Evolutionary conservation across 2,113 vertebrate genomes (phyloP), one percentile per base, ranked within the genome.

Genomic region (Theristicus caerulescens): DNA sequence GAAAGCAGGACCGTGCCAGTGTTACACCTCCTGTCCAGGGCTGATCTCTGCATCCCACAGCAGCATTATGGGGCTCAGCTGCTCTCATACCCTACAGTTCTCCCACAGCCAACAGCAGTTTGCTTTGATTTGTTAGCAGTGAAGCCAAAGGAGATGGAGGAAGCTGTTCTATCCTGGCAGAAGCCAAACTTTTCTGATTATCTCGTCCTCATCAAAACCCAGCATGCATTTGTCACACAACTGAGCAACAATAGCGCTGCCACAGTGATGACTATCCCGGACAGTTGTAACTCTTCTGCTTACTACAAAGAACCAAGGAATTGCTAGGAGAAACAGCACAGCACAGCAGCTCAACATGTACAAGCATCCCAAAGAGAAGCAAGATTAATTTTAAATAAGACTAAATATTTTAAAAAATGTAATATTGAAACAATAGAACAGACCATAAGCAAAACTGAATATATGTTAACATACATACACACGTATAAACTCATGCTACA

Each of bases 11-110:
- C 54, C 2, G 2, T 58, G 65, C 57, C 73, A 87, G 42, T 11
- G 0, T 15, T 11, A 27, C 36, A 7, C 3, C 0, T 34, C 73
- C 57, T 52, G 51, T 13, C 46, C 25, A 5, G 34, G 17, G 25
- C 1, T 36, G 10, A 9, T 19, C 46, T 47, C 64, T 38, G 49
- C 69, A 46, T 27, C 52, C 59, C 22, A 2, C 64, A 49, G 44
- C 69, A 78, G 49, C 1, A 0, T 20, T 46, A 11, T 0, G 4
- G 25, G 13, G 42, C 61, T 84, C 16, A 1, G 70, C 47, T 85
- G n/a, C 73, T 66, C 58, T 72, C 52, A 3, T 1, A 32, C 24
- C 21, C 40, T 42, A 5, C 49, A 65, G 67, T 8, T 20, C 31
- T 86, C 42, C 67, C 47, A 21, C 46, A 40, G 79, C 25, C 54